phyloP scores from a whole-genome alignment of 1,140 invertebrate species.

The Ladona fulva region DNA sequence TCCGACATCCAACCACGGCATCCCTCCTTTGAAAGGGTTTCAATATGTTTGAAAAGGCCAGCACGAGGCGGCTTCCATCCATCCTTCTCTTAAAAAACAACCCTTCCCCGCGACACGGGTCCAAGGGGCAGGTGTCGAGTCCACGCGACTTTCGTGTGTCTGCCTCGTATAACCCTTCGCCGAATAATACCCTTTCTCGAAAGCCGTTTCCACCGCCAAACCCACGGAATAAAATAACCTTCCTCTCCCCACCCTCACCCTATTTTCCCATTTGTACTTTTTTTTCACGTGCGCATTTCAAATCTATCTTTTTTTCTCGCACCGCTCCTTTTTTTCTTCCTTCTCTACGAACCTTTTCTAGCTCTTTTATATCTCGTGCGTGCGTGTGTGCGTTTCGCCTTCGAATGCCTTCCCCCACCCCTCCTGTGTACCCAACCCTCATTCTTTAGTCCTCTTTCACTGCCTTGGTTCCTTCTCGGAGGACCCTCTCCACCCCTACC shows the following conservation, averaged over 20 bases:
- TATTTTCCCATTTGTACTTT: not conserved
- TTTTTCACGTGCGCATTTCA: not conserved
- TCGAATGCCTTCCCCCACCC: not conserved
- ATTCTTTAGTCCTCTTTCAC: no score
- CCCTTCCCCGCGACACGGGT: not conserved
- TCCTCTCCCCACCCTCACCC: not conserved
- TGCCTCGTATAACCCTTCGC: not conserved
- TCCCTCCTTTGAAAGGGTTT: no score
- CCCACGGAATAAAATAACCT: not conserved
- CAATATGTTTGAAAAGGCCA: not conserved
- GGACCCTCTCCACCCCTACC: not conserved
- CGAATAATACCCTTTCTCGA: not conserved
- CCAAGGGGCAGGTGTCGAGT: not conserved
- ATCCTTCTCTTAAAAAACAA: not conserved
- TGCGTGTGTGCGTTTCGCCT: not conserved
- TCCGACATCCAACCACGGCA: no score
- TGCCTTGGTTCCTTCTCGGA: not conserved
- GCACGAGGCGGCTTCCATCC: not conserved
- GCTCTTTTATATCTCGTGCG: not conserved
- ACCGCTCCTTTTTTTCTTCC: not conserved
- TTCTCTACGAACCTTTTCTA: not conserved
- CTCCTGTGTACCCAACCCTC: no score
- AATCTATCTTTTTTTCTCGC: not conserved
- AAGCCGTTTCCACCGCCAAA: no score
- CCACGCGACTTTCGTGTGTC: not conserved